A percentile compares a stretch with the other conserved stretches of the same genome.
Conservation (phyloP, 2,888 invertebrate genomes). For the Patella pellucida region DNA sequence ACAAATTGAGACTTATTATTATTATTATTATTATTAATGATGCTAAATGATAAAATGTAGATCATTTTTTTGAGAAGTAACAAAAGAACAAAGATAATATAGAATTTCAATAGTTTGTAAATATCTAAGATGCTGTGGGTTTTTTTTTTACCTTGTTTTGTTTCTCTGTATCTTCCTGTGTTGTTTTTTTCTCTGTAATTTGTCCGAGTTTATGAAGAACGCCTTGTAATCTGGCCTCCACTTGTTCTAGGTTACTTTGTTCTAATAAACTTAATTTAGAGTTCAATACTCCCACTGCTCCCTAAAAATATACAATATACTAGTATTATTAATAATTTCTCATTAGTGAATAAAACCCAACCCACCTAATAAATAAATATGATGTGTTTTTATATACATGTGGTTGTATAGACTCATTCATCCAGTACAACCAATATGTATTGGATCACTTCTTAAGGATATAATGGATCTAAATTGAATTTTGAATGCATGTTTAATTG, state of each 20-base stretch:
- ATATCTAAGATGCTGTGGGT: no score
- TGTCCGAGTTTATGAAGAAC: constrained; percentile 85
- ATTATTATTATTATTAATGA: no score
- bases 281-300: constrained; percentile 83
- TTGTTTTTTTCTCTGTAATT: constrained; percentile 76
- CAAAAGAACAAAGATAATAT: no score
- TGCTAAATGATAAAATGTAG: no score
- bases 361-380: background rate
- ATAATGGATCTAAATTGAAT: no score
- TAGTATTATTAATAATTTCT: no score
- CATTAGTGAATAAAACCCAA: constrained; percentile 34
- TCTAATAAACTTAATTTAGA: constrained; percentile 86
- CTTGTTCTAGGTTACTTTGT: constrained; percentile 84
- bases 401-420: background rate
- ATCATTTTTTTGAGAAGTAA: no score
- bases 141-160: constrained; percentile 69
- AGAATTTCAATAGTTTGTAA: no score
- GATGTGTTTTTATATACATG: background rate
- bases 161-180: constrained; percentile 73
- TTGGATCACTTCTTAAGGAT: no score
- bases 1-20: no score
- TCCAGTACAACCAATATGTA: no score
- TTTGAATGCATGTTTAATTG: no score
- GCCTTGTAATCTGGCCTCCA: constrained; percentile 84
- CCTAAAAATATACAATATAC: constrained; percentile 70